phyloP scores from a whole-genome alignment of 2,888 invertebrate species.

The Corbicula japonica region DNA sequence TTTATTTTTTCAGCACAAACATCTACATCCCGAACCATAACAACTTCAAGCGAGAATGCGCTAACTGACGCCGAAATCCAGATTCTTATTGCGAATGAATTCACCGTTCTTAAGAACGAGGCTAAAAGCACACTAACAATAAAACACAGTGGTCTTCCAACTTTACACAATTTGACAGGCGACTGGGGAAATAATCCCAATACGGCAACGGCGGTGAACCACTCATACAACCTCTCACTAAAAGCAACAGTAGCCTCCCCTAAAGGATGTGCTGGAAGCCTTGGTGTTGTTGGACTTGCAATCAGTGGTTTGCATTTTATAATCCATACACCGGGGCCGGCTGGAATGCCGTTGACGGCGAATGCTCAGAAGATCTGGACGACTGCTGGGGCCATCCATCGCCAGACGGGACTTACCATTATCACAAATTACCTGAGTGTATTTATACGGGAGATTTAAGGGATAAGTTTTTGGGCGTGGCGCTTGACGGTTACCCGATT shows the following conservation, averaged over 20 bases:
- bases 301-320: constrained; percentile 52
- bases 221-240: constrained; percentile 43
- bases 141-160: constrained; percentile 28
- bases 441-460: constrained; percentile 36
- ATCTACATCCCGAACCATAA: no score
- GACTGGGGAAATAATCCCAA: constrained; percentile 51
- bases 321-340: constrained; percentile 52
- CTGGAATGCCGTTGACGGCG: constrained; percentile 61
- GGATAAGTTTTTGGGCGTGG: constrained; percentile 60
- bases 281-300: constrained; percentile 57
- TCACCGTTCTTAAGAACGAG: constrained; percentile 13
- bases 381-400: constrained; percentile 56
- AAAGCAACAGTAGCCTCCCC: constrained; percentile 15
- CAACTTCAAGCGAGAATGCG: no score
- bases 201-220: constrained; percentile 34
- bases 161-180: constrained; percentile 38
- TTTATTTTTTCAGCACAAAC: no score
- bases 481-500: constrained; percentile 56
- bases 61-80: constrained; percentile 27
- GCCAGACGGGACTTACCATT: constrained; percentile 50
- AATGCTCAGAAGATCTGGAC: constrained; percentile 54
- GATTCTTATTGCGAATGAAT: constrained; percentile 20
- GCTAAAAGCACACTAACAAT: constrained; percentile 21
- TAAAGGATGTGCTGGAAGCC: constrained; percentile 47
- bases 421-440: constrained; percentile 59